These are phyloP conservation scores for Psophia crepitans DNA, from an alignment of 2,113 vertebrate genomes.

Conservation along the genomic window DNA sequence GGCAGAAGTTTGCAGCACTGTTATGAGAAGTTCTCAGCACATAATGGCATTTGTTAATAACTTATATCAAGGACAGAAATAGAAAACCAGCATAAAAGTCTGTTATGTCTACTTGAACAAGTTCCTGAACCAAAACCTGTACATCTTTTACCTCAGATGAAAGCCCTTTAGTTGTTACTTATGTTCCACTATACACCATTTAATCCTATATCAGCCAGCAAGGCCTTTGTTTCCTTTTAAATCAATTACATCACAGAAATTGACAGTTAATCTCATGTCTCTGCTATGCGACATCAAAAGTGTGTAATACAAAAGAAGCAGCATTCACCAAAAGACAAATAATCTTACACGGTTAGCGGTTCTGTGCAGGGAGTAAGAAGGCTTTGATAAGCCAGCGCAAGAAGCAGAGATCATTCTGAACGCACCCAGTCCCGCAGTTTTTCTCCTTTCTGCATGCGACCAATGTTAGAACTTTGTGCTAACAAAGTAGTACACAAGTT, in stretches of 20 bases:
- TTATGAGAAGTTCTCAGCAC: neutral
- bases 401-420: neutral
- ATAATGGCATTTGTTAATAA: neutral
- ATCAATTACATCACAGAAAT: neutral
- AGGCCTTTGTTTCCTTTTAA: neutral
- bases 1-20: neutral
- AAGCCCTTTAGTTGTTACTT: neutral
- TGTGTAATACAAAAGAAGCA: neutral
- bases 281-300: neutral
- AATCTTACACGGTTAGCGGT: neutral
- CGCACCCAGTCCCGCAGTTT: neutral
- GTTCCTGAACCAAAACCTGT: neutral
- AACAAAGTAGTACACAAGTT: neutral
- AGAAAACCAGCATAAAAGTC: neutral
- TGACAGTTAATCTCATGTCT: neutral
- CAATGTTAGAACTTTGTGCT: neutral
- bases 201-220: neutral
- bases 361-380: neutral
- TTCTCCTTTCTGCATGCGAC: neutral
- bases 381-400: neutral
- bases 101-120: neutral
- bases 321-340: neutral
- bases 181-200: neutral
- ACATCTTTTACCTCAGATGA: neutral
- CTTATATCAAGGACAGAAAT: neutral